Conservation (phyloP, 1,140 invertebrate species). For the Platorchestia sp. region DNA sequence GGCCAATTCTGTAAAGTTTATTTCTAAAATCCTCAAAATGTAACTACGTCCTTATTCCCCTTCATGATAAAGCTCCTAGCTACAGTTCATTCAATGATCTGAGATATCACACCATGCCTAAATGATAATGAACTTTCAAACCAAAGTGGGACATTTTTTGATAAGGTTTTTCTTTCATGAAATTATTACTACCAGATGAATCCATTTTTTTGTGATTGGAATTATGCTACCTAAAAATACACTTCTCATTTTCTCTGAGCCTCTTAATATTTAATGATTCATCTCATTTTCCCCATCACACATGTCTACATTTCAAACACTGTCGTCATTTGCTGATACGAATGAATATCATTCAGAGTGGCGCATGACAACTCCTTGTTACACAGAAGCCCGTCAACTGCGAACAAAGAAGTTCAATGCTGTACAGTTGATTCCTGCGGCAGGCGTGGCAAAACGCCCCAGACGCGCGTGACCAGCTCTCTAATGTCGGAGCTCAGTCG, state of each 20-base stretch:
- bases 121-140: neutral
- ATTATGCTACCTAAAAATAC: neutral
- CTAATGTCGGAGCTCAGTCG: neutral
- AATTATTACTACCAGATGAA: neutral
- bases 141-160: neutral
- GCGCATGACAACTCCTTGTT: neutral
- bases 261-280: neutral
- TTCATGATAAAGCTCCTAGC: neutral
- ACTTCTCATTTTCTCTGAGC: neutral
- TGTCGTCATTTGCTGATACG: neutral
- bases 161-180: neutral
- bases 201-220: neutral
- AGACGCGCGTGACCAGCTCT: neutral
- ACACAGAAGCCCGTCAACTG: neutral
- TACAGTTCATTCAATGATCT: too few species aligned
- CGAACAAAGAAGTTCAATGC: neutral
- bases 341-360: neutral
- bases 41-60: too few species aligned
- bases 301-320: neutral
- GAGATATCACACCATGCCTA: too few species aligned
- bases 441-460: neutral
- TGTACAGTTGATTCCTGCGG: neutral
- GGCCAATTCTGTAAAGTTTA: too few species aligned
- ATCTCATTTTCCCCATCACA: neutral
- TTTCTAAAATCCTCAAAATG: too few species aligned